Evolutionary conservation across 2,888 invertebrate genomes (phyloP).

Genomic region (Deilephila elpenor): DNA sequence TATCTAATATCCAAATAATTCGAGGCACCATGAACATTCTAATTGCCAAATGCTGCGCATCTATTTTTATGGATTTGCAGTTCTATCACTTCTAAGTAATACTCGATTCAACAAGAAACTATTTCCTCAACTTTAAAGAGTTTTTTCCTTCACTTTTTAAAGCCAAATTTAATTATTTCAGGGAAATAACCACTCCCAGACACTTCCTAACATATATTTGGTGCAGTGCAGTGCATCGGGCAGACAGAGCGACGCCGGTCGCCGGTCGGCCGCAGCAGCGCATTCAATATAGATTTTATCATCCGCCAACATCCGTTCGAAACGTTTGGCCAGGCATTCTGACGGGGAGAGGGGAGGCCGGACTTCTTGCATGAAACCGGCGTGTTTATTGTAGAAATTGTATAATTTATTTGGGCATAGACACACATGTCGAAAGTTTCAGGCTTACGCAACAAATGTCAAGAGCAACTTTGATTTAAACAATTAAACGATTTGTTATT

Average conservation of each 20-base stretch:
- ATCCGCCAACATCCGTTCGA: background rate
- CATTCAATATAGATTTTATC: constrained; percentile 28
- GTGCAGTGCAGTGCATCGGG: background rate
- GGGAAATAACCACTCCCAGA: background rate
- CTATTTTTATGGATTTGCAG: too few relatives aligned
- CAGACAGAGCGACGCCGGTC: constrained; percentile 23
- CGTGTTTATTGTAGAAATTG: background rate
- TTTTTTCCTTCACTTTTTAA: too few relatives aligned
- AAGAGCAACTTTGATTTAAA: too few relatives aligned
- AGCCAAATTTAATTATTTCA: background rate
- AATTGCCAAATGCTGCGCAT: too few relatives aligned
- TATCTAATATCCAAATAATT: too few relatives aligned
- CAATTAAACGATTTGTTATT: too few relatives aligned
- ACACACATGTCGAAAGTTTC: too few relatives aligned
- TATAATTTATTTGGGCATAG: background rate
- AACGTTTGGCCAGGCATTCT: background rate
- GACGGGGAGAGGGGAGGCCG: background rate
- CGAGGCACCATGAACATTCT: too few relatives aligned
- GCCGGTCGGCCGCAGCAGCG: constrained; percentile 8
- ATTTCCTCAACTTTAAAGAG: too few relatives aligned
- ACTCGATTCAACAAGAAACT: too few relatives aligned
- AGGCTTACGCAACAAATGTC: too few relatives aligned
- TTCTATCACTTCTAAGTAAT: too few relatives aligned
- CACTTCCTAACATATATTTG: background rate
- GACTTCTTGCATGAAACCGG: background rate